phyloP scores from a whole-genome alignment of 2,797 vertebrate genomes.

The Meda fulgida region DNA sequence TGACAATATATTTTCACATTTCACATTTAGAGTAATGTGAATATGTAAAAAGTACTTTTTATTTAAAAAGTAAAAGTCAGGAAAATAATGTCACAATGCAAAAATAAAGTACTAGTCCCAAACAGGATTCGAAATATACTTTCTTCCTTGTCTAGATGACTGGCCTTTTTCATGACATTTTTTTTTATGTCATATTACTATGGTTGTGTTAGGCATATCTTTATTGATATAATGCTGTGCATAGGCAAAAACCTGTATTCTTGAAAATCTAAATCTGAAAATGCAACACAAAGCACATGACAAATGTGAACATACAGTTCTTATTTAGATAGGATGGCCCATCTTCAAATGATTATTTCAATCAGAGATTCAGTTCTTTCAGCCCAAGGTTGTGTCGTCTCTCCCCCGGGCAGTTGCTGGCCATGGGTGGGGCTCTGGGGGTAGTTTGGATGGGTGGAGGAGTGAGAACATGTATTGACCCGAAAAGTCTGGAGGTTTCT shows the following conservation, averaged over 20 bases:
- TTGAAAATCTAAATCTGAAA: background rate
- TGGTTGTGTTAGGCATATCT: background rate
- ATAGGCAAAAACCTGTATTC: background rate
- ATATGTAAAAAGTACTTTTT: no score
- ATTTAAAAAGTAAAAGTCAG: no score
- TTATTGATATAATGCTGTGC: background rate
- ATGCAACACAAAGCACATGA: background rate
- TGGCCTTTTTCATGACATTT: background rate
- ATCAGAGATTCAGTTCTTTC: constrained; percentile 57
- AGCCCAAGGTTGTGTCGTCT: constrained; percentile 64
- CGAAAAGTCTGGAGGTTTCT: constrained; percentile 24
- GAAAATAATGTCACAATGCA: no score
- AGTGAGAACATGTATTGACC: constrained; percentile 60
- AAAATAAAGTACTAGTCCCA: no score
- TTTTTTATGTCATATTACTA: no score
- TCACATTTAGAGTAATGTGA: background rate
- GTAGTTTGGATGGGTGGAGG: constrained; percentile 40
- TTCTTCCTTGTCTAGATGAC: background rate
- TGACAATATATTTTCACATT: no score
- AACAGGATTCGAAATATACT: no score
- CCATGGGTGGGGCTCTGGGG: constrained; percentile 58
- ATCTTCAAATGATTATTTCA: background rate
- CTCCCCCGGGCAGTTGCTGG: constrained; percentile 66
- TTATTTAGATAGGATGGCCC: background rate
- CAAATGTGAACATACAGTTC: background rate